Percentiles rank a stretch among this genome's conserved stretches.
phyloP scores from a whole-genome alignment of 2,888 invertebrate species.

The Sylvicola cinctus region DNA sequence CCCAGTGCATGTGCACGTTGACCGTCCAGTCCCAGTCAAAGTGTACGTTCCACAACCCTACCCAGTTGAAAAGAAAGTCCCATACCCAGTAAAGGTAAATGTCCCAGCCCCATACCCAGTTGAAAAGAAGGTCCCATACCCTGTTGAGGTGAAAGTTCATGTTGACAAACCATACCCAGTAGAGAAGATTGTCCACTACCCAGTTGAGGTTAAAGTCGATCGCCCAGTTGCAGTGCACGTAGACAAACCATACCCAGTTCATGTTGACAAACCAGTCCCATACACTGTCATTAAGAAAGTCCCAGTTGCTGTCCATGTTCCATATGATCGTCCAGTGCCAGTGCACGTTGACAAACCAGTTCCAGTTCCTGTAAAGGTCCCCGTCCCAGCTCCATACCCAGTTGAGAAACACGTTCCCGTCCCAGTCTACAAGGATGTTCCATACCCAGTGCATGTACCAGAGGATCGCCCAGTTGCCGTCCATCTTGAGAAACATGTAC shows the following conservation, averaged over 20 bases:
- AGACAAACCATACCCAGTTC: constrained; percentile 32
- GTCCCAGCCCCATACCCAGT: constrained; percentile 58
- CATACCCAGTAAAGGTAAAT: constrained; percentile 50
- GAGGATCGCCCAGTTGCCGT: constrained; percentile 49
- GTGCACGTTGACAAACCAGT: constrained; percentile 52
- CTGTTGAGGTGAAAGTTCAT: constrained; percentile 50
- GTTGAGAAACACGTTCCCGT: constrained; percentile 44
- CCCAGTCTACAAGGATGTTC: constrained; percentile 45
- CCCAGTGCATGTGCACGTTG: constrained; percentile 50
- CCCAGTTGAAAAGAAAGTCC: constrained; percentile 48
- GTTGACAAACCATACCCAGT: constrained; percentile 58
- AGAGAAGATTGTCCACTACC: constrained; percentile 37
- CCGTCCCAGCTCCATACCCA: constrained; percentile 42
- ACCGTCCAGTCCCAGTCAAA: constrained; percentile 58
- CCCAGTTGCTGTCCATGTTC: constrained; percentile 43
- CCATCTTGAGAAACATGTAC: constrained; percentile 54
- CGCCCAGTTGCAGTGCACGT: constrained; percentile 34
- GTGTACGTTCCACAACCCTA: constrained; percentile 38
- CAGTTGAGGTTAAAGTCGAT: constrained; percentile 39
- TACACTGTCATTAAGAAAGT: constrained; percentile 37
- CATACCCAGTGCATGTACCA: constrained; percentile 46
- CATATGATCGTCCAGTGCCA: constrained; percentile 37
- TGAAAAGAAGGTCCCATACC: constrained; percentile 36
- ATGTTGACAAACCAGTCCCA: constrained; percentile 41
- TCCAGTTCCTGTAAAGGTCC: constrained; percentile 52